phyloP scores from a whole-genome alignment of 2,797 vertebrate species.

The Onychomys torridus region DNA sequence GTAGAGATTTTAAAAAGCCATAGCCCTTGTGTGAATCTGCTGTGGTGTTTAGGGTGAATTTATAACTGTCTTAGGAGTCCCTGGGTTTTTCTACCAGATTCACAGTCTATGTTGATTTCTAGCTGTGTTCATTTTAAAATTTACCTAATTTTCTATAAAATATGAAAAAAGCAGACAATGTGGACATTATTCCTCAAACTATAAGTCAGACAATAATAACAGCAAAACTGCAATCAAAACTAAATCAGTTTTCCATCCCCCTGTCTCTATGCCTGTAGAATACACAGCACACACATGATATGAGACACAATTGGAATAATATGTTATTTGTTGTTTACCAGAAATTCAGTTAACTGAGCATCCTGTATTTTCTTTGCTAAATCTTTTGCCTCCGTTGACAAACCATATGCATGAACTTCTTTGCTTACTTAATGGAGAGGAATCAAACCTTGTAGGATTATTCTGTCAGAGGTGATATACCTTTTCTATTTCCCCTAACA shows the following conservation, averaged over 20 bases:
- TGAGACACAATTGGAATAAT: background rate
- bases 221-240: background rate
- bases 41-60: background rate
- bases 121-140: background rate
- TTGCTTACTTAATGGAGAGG: background rate
- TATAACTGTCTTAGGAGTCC: background rate
- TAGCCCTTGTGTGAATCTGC: fast-evolving
- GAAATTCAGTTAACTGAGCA: constrained; percentile 6
- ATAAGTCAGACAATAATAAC: background rate
- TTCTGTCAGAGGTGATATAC: background rate
- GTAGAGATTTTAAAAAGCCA: background rate
- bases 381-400: background rate
- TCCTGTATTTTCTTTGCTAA: constrained; percentile 7
- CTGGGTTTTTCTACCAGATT: background rate
- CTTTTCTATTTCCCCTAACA: background rate
- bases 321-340: constrained; percentile 5
- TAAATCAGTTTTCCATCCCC: background rate
- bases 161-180: background rate
- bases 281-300: background rate
- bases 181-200: background rate
- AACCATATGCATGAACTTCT: background rate
- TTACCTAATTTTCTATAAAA: background rate
- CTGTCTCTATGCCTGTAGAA: background rate
- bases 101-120: background rate
- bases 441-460: background rate